A percentile compares a stretch with the other conserved stretches of the same genome.
phyloP scores from a whole-genome alignment of 2,113 vertebrate species.

The Acanthochromis polyacanthus region DNA sequence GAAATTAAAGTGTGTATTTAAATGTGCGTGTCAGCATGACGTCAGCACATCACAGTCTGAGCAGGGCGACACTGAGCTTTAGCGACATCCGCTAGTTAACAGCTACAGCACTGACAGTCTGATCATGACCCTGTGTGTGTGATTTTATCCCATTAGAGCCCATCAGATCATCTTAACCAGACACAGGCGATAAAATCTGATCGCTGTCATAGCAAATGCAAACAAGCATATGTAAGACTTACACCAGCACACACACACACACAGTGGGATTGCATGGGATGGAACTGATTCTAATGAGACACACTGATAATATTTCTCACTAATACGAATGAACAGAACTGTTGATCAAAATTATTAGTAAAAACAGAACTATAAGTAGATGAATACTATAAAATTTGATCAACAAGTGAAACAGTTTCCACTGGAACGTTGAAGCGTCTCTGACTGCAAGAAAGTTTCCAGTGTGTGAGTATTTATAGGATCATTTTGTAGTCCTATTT shows the following conservation, averaged over 20 bases:
- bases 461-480: too few species aligned
- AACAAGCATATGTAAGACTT: not conserved
- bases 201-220: conserved; percentile 34
- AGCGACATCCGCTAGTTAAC: conserved; percentile 54
- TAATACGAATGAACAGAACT: too few species aligned
- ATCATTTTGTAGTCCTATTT: not conserved
- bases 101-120: conserved; percentile 36
- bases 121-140: conserved; percentile 29
- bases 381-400: too few species aligned
- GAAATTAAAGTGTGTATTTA: not conserved
- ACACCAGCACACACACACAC: too few species aligned
- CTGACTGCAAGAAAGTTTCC: too few species aligned
- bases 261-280: too few species aligned
- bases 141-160: conserved; percentile 25
- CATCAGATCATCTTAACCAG: conserved; percentile 46
- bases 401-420: too few species aligned
- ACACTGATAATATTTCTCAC: too few species aligned
- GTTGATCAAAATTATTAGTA: too few species aligned
- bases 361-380: too few species aligned
- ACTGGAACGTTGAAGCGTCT: too few species aligned
- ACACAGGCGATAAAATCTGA: not conserved
- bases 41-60: conserved; percentile 8
- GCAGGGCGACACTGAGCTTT: conserved; percentile 46
- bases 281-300: too few species aligned
- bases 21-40: not conserved